Conservation (phyloP, 2,113 vertebrate species). For the Ceratotherium simum region DNA sequence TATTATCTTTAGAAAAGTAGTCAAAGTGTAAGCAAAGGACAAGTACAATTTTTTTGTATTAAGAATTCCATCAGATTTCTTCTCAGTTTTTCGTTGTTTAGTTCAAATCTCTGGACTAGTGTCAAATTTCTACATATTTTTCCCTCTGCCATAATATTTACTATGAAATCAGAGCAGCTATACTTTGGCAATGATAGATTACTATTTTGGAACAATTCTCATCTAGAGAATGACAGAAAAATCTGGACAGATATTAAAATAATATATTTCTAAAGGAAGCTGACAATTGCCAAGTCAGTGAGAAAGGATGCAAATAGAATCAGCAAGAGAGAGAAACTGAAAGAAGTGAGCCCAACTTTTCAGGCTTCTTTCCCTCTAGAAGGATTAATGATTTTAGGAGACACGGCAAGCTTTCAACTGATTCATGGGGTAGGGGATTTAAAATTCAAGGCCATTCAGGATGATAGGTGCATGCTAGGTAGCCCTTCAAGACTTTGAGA, state of each 20-base stretch:
- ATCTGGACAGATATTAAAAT: neutral
- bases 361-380: neutral
- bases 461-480: neutral
- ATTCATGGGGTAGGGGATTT: neutral
- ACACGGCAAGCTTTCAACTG: neutral
- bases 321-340: neutral
- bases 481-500: neutral
- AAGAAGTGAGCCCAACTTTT: neutral
- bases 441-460: neutral
- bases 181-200: neutral
- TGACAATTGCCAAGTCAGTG: neutral
- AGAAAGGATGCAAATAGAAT: neutral
- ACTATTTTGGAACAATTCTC: neutral
- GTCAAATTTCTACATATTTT: neutral
- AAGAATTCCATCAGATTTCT: neutral
- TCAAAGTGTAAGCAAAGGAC: neutral
- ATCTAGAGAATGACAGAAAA: neutral
- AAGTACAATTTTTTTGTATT: neutral
- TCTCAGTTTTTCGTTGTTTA: neutral
- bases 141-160: neutral
- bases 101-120: neutral
- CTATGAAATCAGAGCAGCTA: neutral
- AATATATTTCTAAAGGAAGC: neutral
- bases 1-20: neutral
- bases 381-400: neutral